Conservation (phyloP, 2,888 invertebrate genomes). For the Oxycera nigricornis region DNA sequence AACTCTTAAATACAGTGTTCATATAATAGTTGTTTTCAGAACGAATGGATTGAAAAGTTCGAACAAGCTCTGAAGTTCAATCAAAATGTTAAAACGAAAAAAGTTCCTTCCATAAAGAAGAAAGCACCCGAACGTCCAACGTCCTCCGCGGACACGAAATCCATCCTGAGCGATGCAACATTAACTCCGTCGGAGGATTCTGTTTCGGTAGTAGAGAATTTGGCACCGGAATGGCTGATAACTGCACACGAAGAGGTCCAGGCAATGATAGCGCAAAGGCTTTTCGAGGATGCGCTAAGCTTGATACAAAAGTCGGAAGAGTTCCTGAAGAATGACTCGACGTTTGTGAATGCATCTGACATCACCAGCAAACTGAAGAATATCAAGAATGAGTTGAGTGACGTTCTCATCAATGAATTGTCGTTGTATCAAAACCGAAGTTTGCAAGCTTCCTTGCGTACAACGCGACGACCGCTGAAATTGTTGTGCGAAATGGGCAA, state of each 20-base stretch:
- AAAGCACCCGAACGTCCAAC: slow-evolving; percentile 51
- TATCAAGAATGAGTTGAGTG: slow-evolving; percentile 79
- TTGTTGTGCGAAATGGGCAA: slow-evolving; percentile 68
- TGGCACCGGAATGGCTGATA: slow-evolving; percentile 82
- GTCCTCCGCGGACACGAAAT: slow-evolving; percentile 51
- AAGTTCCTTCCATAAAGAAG: slow-evolving; percentile 63
- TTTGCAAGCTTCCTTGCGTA: slow-evolving; percentile 86
- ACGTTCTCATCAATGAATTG: slow-evolving; percentile 86
- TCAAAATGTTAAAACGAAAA: slow-evolving; percentile 69
- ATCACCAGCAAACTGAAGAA: slow-evolving; percentile 68
- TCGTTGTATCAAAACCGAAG: slow-evolving; percentile 90
- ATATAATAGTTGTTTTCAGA: slow-evolving; percentile 63
- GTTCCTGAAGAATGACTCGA: slow-evolving; percentile 61
- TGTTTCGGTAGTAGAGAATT: slow-evolving; percentile 53
- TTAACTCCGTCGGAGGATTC: slow-evolving; percentile 53
- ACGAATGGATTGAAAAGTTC: slow-evolving; percentile 93
- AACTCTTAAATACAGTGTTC: background rate
- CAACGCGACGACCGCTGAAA: slow-evolving; percentile 82
- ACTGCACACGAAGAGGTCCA: slow-evolving; percentile 94
- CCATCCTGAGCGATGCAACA: slow-evolving; percentile 49
- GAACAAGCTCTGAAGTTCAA: slow-evolving; percentile 88
- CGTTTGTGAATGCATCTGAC: slow-evolving; percentile 54
- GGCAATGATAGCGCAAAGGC: slow-evolving; percentile 92
- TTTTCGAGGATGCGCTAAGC: slow-evolving; percentile 90
- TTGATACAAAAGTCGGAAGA: slow-evolving; percentile 75